Evolutionary conservation across 2,888 invertebrate species (phyloP), one percentile per base, ranked within the genome.

Genomic region (Eueremaeus valkanovi): DNA sequence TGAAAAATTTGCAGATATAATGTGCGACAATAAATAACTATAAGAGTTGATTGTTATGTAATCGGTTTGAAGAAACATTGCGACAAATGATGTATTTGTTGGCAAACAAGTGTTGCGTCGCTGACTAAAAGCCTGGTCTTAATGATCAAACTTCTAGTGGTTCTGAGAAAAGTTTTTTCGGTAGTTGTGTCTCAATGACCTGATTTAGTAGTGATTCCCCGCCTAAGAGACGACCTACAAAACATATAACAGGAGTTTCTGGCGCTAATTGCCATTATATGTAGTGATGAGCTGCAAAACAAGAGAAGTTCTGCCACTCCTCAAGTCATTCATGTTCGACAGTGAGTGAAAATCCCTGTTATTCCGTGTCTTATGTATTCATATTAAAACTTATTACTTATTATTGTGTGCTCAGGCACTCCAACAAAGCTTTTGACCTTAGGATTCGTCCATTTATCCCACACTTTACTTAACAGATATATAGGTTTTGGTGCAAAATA

Each of bases 251-350:
- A 58, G 24, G 58, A 58, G 61, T 29, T 61, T 31, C 31, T 31
- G 61, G 61, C 31, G 61, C 61, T 61, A 61, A 61, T 61, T 61
- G 61, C 18, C 31, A 61, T 61, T 18, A 61, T 31, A 55, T n/a
- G 29, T 9, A 55, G 55, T 31, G 29, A n/a, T 31, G 3, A 61
- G 16, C 8, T 1, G 1, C 3, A 61, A 29, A 27, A 55, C 21
- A 8, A 61, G 3, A 31, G 27, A 31, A 27, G 27, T 31, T 61
- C 6, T 61, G 31, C 61, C 61, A 61, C 31, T 61, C 27, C 61
- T 61, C 31, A 29, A 55, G 55, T 55, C 55, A 27, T 55, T 55
- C 24, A 24, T 21, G 55, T 55, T 55, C 55, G 55, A 55, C 55
- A 55, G 55, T 55, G 55, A 55, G 55, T 55, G 55, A 55, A 55